These are phyloP conservation scores for Leptinotarsa texana DNA, from an alignment of 1,140 invertebrate genomes.

Conservation along the genomic window DNA sequence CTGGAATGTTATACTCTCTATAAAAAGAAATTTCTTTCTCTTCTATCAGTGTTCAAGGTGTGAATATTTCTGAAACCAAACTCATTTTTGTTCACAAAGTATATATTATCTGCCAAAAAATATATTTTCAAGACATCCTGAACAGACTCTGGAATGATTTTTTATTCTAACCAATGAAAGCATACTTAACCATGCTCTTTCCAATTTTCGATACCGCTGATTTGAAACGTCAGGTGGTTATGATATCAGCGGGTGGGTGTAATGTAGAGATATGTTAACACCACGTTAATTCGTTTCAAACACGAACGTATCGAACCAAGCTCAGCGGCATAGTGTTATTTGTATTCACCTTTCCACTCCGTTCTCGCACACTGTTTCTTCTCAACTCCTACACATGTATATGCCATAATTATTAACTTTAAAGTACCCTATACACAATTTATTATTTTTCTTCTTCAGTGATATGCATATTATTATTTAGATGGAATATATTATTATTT, in stretches of 20 bases:
- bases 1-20: too few species aligned
- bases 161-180: not conserved
- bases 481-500: too few species aligned
- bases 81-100: too few species aligned
- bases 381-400: conserved; percentile 32
- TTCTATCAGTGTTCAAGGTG: too few species aligned
- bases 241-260: conserved; percentile 33
- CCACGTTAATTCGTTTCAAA: conserved; percentile 37
- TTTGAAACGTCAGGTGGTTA: conserved; percentile 38
- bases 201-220: conserved; percentile 30
- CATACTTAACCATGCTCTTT: not conserved
- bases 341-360: conserved; percentile 30
- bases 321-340: conserved; percentile 8
- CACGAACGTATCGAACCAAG: conserved; percentile 34
- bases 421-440: conserved; percentile 11
- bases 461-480: too few species aligned
- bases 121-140: too few species aligned
- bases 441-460: too few species aligned
- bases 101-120: too few species aligned
- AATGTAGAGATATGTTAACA: conserved; percentile 37
- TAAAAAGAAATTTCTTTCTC: too few species aligned
- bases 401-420: conserved; percentile 27
- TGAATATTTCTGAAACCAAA: too few species aligned
- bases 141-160: too few species aligned
- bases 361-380: conserved; percentile 25